These are phyloP conservation scores for Pachydiplax longipennis DNA, from an alignment of 2,888 invertebrate species.

Conservation along the genomic window DNA sequence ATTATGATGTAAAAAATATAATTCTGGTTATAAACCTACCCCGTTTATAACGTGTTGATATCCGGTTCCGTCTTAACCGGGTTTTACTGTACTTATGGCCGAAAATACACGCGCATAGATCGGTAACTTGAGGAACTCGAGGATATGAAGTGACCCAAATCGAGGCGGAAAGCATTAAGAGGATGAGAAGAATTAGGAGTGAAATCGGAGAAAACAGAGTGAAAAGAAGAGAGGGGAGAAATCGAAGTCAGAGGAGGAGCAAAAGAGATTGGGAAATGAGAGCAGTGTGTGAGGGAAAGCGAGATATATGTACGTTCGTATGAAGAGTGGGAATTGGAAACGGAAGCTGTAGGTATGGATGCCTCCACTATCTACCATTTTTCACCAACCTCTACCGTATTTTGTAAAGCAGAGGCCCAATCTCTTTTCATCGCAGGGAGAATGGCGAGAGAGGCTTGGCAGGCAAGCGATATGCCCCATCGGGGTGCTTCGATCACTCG, in stretches of 20 bases:
- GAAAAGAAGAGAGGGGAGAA: no score
- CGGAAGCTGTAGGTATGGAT: not conserved
- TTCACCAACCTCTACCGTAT: not conserved
- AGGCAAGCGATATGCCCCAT: not conserved
- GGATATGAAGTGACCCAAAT: no score
- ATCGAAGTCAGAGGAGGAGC: not conserved
- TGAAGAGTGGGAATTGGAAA: slow-evolving; percentile 15
- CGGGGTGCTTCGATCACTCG: not conserved
- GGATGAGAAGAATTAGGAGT: not conserved
- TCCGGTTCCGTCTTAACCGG: no score
- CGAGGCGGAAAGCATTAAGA: no score
- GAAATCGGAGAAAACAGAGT: not conserved
- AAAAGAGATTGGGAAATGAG: slow-evolving; percentile 13
- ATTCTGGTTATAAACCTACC: no score
- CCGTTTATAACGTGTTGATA: no score
- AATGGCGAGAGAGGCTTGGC: not conserved
- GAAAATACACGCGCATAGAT: no score
- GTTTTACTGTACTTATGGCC: no score
- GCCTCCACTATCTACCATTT: not conserved
- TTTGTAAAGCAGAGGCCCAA: not conserved
- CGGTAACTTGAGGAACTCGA: no score
- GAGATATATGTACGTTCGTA: slow-evolving; percentile 6
- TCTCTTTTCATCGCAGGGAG: not conserved
- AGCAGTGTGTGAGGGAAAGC: slow-evolving; percentile 6
- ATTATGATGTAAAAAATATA: no score